Conservation (phyloP, 35 echinoderm and acorn worm genomes). For the Acanthaster planci region DNA sequence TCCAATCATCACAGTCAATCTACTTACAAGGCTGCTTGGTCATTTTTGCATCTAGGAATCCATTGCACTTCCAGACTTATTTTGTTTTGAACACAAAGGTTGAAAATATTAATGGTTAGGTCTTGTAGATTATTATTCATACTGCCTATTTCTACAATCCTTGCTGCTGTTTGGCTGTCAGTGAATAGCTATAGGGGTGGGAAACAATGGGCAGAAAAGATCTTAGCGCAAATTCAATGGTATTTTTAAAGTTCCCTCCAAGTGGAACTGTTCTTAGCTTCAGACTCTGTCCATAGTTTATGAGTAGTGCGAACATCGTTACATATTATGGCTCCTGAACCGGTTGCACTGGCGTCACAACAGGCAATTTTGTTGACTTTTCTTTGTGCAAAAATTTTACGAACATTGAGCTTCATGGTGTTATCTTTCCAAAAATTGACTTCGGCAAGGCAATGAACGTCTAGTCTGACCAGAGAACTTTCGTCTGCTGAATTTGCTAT, state of each 20-base stretch:
- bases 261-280: background rate
- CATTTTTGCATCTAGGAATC: background rate
- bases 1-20: background rate
- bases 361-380: background rate
- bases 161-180: slow-evolving; percentile 10
- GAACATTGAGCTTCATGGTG: background rate
- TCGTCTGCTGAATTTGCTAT: background rate
- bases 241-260: slow-evolving; percentile 10
- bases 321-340: too few species aligned
- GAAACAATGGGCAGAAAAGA: slow-evolving; percentile 1
- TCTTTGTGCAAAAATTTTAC: background rate
- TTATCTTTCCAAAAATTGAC: slow-evolving; percentile 1
- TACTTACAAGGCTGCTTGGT: background rate
- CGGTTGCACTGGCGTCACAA: background rate
- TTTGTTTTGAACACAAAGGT: slow-evolving; percentile 16
- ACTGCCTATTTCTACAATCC: slow-evolving; percentile 22
- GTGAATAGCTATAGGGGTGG: background rate
- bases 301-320: background rate
- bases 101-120: slow-evolving; percentile 20
- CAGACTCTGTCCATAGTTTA: slow-evolving; percentile 8
- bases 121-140: slow-evolving; percentile 32
- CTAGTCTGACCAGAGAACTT: background rate
- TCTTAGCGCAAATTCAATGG: background rate
- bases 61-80: slow-evolving; percentile 22
- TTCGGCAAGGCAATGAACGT: background rate